Evolutionary conservation across 2,113 vertebrate species (phyloP), one percentile per base, ranked within the genome.

Genomic region (Excalfactoria chinensis): DNA sequence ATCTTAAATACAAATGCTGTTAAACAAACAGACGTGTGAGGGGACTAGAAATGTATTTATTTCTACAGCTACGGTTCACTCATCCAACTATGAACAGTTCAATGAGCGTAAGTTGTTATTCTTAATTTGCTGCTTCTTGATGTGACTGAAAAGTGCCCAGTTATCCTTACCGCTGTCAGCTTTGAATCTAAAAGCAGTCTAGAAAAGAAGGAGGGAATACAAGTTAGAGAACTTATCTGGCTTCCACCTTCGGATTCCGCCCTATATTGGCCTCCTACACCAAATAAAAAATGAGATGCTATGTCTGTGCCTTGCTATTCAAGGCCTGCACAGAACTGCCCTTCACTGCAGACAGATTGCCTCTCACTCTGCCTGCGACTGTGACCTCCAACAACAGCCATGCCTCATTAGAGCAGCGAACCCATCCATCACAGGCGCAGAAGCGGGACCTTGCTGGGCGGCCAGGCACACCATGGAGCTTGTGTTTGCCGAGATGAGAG

Each of bases 301-400:
- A 59, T 14, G 48, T 59, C 74, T 93, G 60, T 64, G 68, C 60
- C 46, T 73, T 77, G 68, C 68, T 66, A 80, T 89, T 85, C 51
- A 85, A 89, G 72, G 75, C 34, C 34, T 70, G 56, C 68, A 44
- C 5, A 77, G 68, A 77, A 92, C 64, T 80, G 75, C 44, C 60
- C 72, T 80, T 88, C 80, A 32, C 49, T 70, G 74, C 85, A 96
- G 93, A 93, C 23, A 66, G 86, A 94, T 77, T 74, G 62, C 9
- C 1, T 72, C 59, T 87, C 67, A 55, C 49, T 60, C 70, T 19
- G 7, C 37, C 44, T 37, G 34, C 40, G 82, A 88, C 68, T 79
- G 88, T 3, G 5, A 88, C 85, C 92, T 95, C 89, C 92, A 94
- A 74, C 69, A 85, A 63, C 75, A 80, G 75, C 37, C 60, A 88